These are phyloP conservation scores for Eidolon helvum DNA, from an alignment of 2,113 vertebrate genomes.

Conservation along the genomic window DNA sequence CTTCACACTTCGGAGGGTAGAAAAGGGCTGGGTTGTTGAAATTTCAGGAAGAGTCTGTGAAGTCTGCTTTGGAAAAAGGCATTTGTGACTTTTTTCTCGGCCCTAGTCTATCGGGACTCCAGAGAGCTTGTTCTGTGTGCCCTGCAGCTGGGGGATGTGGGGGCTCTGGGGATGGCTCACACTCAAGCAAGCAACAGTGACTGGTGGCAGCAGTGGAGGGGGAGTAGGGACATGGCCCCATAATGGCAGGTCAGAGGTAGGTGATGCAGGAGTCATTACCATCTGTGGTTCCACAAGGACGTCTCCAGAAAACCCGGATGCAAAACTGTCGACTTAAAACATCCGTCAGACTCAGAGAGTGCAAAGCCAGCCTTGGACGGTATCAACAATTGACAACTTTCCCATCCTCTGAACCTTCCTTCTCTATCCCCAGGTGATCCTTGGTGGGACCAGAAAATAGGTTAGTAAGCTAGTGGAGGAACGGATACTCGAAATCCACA, in stretches of 20 bases:
- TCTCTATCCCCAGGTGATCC: not conserved
- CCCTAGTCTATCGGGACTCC: not conserved
- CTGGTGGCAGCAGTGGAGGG: not conserved
- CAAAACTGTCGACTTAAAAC: not conserved
- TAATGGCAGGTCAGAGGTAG: not conserved
- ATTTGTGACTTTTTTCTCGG: not conserved
- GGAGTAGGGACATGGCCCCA: not conserved
- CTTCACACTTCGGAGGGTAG: not conserved
- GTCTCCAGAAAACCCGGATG: not conserved
- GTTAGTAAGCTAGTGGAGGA: not conserved
- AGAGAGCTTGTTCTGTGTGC: not conserved
- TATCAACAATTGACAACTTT: not conserved
- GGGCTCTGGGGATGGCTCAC: not conserved
- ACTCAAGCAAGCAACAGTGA: not conserved
- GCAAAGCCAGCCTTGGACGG: not conserved
- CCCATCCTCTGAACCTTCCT: not conserved
- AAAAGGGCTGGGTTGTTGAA: not conserved
- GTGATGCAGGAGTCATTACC: not conserved
- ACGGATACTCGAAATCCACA: not conserved
- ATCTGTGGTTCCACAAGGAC: not conserved
- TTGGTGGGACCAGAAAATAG: slow-evolving; percentile 6
- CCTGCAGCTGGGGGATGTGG: not conserved
- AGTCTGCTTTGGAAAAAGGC: not conserved
- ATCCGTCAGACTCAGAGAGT: not conserved
- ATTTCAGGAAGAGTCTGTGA: not conserved